Percentiles rank a stretch among this genome's conserved stretches.
Evolutionary conservation across 1,140 invertebrate species (phyloP).

Genomic region (Linepithema humile): DNA sequence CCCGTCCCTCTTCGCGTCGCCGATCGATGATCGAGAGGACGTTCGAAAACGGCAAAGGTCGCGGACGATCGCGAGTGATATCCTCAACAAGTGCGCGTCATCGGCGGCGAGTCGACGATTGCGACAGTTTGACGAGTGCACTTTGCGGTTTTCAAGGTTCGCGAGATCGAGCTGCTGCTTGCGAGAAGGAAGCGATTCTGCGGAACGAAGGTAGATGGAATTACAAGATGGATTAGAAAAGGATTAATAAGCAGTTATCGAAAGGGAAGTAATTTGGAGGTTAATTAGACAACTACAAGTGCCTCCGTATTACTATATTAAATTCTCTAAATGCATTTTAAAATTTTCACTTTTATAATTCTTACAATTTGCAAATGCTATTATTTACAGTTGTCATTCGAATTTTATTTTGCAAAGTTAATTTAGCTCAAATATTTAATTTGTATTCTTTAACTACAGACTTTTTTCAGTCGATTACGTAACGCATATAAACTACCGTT

Average conservation of each 20-base stretch:
- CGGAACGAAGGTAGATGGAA: not conserved
- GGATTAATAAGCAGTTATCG: not conserved
- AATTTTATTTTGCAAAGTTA: not conserved
- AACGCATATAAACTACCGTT: not conserved
- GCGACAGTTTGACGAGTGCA: not conserved
- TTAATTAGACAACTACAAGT: not conserved
- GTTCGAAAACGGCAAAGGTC: conserved; percentile 45
- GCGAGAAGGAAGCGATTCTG: not conserved
- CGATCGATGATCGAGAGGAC: conserved; percentile 42
- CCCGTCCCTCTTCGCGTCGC: not conserved
- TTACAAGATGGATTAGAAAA: not conserved
- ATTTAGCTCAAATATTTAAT: not conserved
- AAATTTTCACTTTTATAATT: not conserved
- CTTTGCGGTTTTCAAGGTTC: not conserved
- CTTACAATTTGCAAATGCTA: not conserved
- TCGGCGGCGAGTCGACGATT: not conserved
- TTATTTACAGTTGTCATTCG: not conserved
- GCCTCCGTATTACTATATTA: not conserved
- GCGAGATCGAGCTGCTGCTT: not conserved
- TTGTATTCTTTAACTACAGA: not conserved
- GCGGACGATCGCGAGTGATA: conserved; percentile 8
- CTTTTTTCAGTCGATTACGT: not conserved
- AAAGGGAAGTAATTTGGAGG: not conserved
- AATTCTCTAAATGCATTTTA: not conserved
- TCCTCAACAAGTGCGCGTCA: not conserved